Evolutionary conservation across 2,888 invertebrate species (phyloP).

Genomic region (Drosophila colorata): DNA sequence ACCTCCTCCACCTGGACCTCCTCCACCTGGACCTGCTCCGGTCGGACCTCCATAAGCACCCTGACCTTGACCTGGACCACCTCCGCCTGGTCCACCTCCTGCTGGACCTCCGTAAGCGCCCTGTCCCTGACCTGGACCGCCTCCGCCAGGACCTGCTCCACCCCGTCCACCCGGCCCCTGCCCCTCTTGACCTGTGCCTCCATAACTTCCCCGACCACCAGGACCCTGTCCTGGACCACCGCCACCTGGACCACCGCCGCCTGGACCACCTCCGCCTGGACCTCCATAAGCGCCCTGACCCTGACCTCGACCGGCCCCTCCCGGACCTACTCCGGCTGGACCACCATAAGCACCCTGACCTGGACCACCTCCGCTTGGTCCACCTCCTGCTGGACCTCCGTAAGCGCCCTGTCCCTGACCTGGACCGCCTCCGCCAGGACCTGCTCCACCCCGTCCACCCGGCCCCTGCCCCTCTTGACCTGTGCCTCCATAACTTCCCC

Average conservation of each 20-base stretch:
- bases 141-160: neutral
- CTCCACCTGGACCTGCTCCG: neutral
- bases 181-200: no score
- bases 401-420: constrained; percentile 1
- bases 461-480: no score
- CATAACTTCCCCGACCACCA: neutral
- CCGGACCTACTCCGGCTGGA: neutral
- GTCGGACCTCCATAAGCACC: neutral
- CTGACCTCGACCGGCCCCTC: no score
- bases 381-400: neutral
- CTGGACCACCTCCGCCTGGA: neutral
- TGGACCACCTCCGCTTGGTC: neutral
- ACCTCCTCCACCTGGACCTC: neutral
- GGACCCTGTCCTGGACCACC: neutral
- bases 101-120: neutral
- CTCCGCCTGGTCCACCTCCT: neutral
- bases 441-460: neutral
- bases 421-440: neutral
- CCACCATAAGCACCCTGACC: neutral
- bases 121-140: neutral
- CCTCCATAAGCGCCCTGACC: neutral
- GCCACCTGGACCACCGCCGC: neutral
- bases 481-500: neutral
- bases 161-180: neutral
- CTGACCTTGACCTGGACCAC: neutral